phyloP scores from a whole-genome alignment of 92 coral and sea anemone genomes.

The Micromussa lordhowensis region DNA sequence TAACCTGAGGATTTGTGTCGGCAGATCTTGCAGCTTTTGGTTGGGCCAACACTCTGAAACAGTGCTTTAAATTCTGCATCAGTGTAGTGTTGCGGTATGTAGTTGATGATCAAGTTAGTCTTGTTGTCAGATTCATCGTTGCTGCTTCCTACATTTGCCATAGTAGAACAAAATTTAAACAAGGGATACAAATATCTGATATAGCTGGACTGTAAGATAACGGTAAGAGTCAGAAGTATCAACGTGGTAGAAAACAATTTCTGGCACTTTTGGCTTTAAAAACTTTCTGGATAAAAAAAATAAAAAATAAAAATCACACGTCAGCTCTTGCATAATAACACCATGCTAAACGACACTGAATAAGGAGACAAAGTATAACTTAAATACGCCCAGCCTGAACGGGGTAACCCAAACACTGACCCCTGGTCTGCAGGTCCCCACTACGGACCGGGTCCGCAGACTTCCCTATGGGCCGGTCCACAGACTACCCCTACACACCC shows the following conservation, averaged over 20 bases:
- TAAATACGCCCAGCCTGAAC: background rate
- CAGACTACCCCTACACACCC: no score
- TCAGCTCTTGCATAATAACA: conserved; percentile 22
- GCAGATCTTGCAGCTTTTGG: conserved; percentile 82
- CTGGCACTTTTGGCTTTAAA: conserved; percentile 47
- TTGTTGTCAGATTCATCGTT: conserved; percentile 32
- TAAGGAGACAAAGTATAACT: background rate
- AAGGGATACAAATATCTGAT: conserved; percentile 39
- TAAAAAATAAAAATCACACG: conserved; percentile 26
- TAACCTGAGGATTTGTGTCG: conserved; percentile 80
- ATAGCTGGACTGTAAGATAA: conserved; percentile 20
- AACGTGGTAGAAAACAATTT: conserved; percentile 30
- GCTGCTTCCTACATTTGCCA: conserved; percentile 44
- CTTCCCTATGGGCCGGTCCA: no score
- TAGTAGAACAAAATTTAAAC: conserved; percentile 49
- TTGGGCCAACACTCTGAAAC: conserved; percentile 73
- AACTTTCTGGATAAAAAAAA: conserved; percentile 49
- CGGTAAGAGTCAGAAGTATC: conserved; percentile 14
- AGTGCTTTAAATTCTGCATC: conserved; percentile 75
- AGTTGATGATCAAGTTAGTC: conserved; percentile 84
- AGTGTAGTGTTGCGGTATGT: conserved; percentile 77
- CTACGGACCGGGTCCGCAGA: no score
- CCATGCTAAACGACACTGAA: background rate
- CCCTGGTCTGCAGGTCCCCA: no score
- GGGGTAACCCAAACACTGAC: no score